phyloP scores from a whole-genome alignment of 2,888 invertebrate genomes.

The Coenonympha arcania region DNA sequence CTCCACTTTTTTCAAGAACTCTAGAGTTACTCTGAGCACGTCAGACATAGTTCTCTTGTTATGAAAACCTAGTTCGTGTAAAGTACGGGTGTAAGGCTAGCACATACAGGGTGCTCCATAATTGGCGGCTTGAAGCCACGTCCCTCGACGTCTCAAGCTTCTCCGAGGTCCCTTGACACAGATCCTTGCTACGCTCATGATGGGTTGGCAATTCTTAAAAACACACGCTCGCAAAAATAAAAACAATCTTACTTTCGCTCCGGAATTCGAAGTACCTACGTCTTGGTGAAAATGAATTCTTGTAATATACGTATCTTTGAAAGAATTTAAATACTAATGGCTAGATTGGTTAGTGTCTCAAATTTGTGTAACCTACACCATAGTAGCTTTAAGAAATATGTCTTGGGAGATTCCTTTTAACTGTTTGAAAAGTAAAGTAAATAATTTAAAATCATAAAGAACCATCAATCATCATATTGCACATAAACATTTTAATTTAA shows the following conservation, averaged over 20 bases:
- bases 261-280: not conserved
- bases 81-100: slow-evolving; percentile 1
- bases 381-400: no score
- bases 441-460: no score
- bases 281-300: not conserved
- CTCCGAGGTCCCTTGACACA: slow-evolving; percentile 37
- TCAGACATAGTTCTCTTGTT: not conserved
- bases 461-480: no score
- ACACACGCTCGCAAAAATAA: slow-evolving; percentile 1
- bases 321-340: no score
- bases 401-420: no score
- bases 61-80: not conserved
- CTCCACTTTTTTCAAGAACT: no score
- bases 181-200: slow-evolving; percentile 25
- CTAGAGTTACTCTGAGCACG: no score
- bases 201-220: not conserved
- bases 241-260: not conserved
- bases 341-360: no score
- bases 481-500: no score
- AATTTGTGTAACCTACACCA: no score
- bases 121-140: slow-evolving; percentile 31
- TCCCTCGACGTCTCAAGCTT: slow-evolving; percentile 28
- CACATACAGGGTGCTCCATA: slow-evolving; percentile 25
- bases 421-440: no score
- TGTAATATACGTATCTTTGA: not conserved